Percentiles rank a stretch among this genome's conserved stretches.
phyloP scores from a whole-genome alignment of 1,140 invertebrate species.

The Hycleus phaleratus region DNA sequence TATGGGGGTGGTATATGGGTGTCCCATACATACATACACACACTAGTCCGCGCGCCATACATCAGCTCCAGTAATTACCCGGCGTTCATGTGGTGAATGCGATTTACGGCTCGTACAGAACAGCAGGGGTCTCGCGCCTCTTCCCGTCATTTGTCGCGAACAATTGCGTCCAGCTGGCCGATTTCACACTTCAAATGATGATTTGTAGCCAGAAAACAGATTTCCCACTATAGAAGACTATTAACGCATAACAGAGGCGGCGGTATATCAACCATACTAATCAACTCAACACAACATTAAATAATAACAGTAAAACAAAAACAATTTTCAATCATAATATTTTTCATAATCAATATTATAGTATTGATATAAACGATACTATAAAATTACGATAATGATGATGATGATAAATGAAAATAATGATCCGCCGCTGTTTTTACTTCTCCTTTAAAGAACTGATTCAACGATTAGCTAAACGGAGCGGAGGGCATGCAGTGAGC shows the following conservation, averaged over 20 bases:
- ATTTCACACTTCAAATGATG: slow-evolving; percentile 26
- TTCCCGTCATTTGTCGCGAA: slow-evolving; percentile 29
- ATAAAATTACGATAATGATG: no score
- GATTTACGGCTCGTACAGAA: slow-evolving; percentile 20
- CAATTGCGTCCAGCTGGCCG: slow-evolving; percentile 27
- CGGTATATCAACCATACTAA: no score
- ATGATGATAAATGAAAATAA: no score
- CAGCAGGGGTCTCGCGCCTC: slow-evolving; percentile 24
- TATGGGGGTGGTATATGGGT: slow-evolving; percentile 20
- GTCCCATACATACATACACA: background rate
- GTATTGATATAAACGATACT: no score
- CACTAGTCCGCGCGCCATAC: slow-evolving; percentile 24
- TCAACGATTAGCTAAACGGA: slow-evolving; percentile 5
- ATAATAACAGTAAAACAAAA: no score
- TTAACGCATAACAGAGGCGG: no score
- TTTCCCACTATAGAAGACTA: slow-evolving; percentile 14
- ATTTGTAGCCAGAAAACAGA: slow-evolving; percentile 30
- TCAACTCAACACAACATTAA: no score
- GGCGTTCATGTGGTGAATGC: slow-evolving; percentile 20
- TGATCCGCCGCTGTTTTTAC: background rate
- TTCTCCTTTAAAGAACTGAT: background rate
- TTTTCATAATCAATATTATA: no score
- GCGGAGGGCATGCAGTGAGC: background rate
- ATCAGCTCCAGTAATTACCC: slow-evolving; percentile 29
- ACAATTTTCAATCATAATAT: no score